A percentile compares a stretch with the other conserved stretches of the same genome.
Conservation (phyloP, 2,797 vertebrate species). For the Catostomus latipinnis region DNA sequence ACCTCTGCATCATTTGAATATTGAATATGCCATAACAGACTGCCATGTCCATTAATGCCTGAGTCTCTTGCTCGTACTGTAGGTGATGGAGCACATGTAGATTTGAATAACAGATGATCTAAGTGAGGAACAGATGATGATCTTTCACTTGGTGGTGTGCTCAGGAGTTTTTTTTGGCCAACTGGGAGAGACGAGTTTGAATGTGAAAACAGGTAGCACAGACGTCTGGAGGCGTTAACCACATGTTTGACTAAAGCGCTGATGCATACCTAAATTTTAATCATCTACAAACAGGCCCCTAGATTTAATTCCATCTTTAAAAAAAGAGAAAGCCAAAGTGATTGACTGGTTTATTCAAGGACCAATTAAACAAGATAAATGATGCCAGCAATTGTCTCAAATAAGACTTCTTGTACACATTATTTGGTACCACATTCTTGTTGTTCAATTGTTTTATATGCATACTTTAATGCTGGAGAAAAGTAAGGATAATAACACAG, state of each 20-base stretch:
- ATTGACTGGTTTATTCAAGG: slow-evolving; percentile 52
- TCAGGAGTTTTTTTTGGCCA: slow-evolving; percentile 37
- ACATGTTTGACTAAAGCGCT: slow-evolving; percentile 61
- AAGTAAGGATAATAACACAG: slow-evolving; percentile 1
- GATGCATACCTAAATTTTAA: slow-evolving; percentile 63
- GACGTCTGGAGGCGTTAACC: slow-evolving; percentile 64
- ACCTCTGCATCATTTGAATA: slow-evolving; percentile 52
- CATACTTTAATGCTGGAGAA: not conserved
- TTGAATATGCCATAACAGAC: slow-evolving; percentile 51
- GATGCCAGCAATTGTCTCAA: slow-evolving; percentile 25
- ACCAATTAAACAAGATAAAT: slow-evolving; percentile 39
- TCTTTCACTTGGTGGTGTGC: slow-evolving; percentile 53
- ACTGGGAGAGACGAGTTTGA: slow-evolving; percentile 38
- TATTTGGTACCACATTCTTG: not conserved
- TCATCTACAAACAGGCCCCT: slow-evolving; percentile 59
- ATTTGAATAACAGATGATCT: slow-evolving; percentile 62
- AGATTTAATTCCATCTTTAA: slow-evolving; percentile 53
- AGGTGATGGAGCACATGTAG: slow-evolving; percentile 51
- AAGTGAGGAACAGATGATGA: slow-evolving; percentile 60
- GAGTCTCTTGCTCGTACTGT: slow-evolving; percentile 46
- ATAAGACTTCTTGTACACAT: slow-evolving; percentile 33
- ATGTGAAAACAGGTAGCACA: slow-evolving; percentile 60
- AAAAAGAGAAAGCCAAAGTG: slow-evolving; percentile 29
- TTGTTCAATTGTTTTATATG: slow-evolving; percentile 1
- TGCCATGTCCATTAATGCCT: slow-evolving; percentile 44